Conservation (phyloP, 2,888 invertebrate species). For the Brassicogethes aeneus region DNA sequence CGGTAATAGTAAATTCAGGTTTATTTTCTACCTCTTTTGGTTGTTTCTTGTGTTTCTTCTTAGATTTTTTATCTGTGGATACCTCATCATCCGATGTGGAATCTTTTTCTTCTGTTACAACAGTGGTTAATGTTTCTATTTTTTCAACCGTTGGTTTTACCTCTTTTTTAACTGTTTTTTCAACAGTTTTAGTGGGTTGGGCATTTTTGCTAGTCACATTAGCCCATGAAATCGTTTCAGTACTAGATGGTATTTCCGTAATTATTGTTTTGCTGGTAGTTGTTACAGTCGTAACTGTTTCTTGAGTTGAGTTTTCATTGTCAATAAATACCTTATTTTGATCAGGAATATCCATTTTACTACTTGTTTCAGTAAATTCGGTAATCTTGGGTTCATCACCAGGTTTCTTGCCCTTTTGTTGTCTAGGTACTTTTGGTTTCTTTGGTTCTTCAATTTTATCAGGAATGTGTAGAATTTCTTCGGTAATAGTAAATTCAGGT, state of each 20-base stretch:
- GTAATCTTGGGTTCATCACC: neutral
- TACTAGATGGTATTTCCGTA: neutral
- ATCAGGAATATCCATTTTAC: no score
- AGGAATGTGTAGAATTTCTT: slow-evolving; percentile 3
- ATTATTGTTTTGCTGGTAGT: neutral
- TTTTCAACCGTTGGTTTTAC: neutral
- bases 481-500: slow-evolving; percentile 3
- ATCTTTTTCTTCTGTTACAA: no score
- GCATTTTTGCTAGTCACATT: neutral
- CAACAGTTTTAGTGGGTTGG: neutral
- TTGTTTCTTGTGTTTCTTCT: slow-evolving; percentile 1
- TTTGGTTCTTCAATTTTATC: slow-evolving; percentile 6
- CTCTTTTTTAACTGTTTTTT: neutral
- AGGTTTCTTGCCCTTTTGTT: neutral
- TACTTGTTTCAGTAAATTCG: neutral
- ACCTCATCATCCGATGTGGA: neutral
- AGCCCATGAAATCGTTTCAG: slow-evolving; percentile 1
- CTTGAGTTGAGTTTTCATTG: neutral
- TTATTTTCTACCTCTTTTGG: neutral
- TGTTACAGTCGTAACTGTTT: neutral
- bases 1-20: neutral
- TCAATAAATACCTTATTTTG: neutral
- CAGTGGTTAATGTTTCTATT: neutral
- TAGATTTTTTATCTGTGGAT: slow-evolving; percentile 2
- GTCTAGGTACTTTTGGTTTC: neutral